These are phyloP conservation scores for Rhamnusium bicolor DNA, from an alignment of 2,888 invertebrate species.

Conservation along the genomic window DNA sequence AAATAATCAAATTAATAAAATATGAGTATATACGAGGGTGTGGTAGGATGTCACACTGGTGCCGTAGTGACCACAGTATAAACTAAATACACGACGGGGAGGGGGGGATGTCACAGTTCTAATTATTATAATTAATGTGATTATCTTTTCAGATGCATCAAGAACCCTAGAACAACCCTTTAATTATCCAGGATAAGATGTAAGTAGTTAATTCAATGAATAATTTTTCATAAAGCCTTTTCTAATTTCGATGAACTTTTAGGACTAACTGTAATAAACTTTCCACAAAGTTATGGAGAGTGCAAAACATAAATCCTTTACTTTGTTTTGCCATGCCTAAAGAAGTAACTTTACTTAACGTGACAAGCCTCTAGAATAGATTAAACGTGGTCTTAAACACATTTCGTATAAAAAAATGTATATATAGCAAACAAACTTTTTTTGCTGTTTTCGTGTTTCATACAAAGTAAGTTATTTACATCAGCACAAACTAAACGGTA, in stretches of 20 bases:
- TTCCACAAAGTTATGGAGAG: neutral
- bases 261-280: neutral
- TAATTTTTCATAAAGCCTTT: neutral
- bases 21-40: no score
- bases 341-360: neutral
- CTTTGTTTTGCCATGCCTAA: neutral
- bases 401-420: neutral
- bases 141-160: constrained; percentile 25
- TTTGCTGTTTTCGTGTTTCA: neutral
- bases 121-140: neutral
- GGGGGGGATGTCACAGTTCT: no score
- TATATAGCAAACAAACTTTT: neutral
- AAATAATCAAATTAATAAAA: no score
- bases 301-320: neutral
- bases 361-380: neutral
- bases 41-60: no score
- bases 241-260: neutral
- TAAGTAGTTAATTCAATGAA: neutral
- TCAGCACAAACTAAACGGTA: neutral
- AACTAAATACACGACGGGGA: no score
- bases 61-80: no score
- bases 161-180: constrained; percentile 15
- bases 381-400: neutral
- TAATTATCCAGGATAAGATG: constrained; percentile 3
- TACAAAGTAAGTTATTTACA: constrained; percentile 5